phyloP scores from a whole-genome alignment of 2,797 vertebrate species.

The Lithobates sylvaticus region DNA sequence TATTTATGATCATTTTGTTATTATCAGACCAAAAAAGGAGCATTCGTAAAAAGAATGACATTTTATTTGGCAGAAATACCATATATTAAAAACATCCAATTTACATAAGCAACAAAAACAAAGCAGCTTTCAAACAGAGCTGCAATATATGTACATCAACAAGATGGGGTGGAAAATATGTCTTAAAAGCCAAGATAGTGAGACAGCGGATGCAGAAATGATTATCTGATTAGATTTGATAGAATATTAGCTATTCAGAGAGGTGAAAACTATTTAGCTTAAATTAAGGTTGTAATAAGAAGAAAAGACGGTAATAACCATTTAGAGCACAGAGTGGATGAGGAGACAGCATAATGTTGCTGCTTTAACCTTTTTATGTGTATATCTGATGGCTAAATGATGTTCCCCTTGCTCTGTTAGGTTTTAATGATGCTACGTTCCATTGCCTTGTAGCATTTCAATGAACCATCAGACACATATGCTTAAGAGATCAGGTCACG shows the following conservation, averaged over 20 bases:
- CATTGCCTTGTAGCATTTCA: conserved; percentile 49
- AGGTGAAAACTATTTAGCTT: conserved; percentile 59
- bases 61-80: too few relatives aligned
- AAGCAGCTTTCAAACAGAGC: too few relatives aligned
- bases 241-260: conserved; percentile 58
- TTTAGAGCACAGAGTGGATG: conserved; percentile 46
- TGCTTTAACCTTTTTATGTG: conserved; percentile 59
- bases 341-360: conserved; percentile 53
- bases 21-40: too few relatives aligned
- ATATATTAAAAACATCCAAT: too few relatives aligned
- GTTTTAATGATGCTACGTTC: conserved; percentile 55
- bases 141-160: not conserved
- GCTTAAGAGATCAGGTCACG: conserved; percentile 36
- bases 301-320: conserved; percentile 43
- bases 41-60: too few relatives aligned
- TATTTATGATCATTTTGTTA: too few relatives aligned
- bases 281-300: conserved; percentile 51
- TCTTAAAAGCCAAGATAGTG: not conserved
- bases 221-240: conserved; percentile 55
- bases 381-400: conserved; percentile 53
- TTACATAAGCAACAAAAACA: too few relatives aligned
- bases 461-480: conserved; percentile 49
- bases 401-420: conserved; percentile 56
- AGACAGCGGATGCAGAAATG: conserved; percentile 8
- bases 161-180: not conserved